Evolutionary conservation across 2,797 vertebrate species (phyloP), one percentile per base, ranked within the genome.

Genomic region (Parauchenoglanis ngamensis): DNA sequence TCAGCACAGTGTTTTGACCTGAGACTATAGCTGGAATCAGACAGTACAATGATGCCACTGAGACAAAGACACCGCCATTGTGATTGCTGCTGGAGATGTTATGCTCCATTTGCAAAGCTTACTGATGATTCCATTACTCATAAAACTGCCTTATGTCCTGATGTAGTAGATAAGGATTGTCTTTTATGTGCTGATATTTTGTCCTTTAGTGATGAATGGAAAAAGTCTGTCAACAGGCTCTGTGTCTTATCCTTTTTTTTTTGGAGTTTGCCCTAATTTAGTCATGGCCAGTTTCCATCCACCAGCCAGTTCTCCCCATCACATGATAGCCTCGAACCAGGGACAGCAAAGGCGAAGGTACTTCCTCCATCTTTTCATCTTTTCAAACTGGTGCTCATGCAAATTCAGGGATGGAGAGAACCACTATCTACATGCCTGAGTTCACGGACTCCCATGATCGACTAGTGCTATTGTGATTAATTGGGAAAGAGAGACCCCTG

Each of bases 1-100:
- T 85, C 46, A 86, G 72, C 19, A 57, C 88, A 86, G 75, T 76
- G 63, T 80, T 88, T 87, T 86, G 76, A 86, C 82, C 52, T 56
- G 52, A 49, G 59, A 80, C 79, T 82, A 57, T 11, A 67, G 46
- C 72, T 63, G 65, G 56, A 59, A 78, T 49, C 56, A 83, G 49
- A 8, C 31, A 85, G 54, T 83, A 73, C 31, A 84, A 76, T 63
- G 67, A n/a, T 75, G 67, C 78, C 85, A 80, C n/a, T 17, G 4
- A 65, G 83, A 77, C 46, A 63, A 46, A 0, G 40, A 31, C 52
- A 57, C 78, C 57, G 25, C 76, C 61, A 67, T 46, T 85, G 54
- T 88, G 85, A 83, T 67, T 84, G 85, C 84, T 83, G 87, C 78
- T 88, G 31, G 44, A 83, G 54, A 78, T 75, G 59, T 76, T 86